These are phyloP conservation scores for Drosophila navojoa DNA, from an alignment of 1,140 invertebrate species.

Conservation along the genomic window DNA sequence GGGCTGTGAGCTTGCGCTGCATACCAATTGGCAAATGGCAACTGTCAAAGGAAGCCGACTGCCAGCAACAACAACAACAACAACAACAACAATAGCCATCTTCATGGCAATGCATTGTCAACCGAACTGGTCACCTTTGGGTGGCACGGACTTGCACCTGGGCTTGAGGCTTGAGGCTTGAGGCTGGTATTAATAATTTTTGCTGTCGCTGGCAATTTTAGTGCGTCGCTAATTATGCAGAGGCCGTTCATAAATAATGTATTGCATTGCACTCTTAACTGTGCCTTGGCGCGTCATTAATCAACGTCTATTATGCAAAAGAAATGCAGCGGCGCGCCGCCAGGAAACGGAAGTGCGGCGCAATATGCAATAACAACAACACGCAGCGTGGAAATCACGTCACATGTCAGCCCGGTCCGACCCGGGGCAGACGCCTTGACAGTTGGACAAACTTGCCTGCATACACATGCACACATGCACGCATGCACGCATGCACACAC, in stretches of 20 bases:
- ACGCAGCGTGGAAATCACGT: slow-evolving; percentile 56
- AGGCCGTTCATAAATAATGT: slow-evolving; percentile 53
- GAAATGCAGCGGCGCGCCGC: slow-evolving; percentile 47
- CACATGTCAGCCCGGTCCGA: slow-evolving; percentile 35
- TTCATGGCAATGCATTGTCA: slow-evolving; percentile 56
- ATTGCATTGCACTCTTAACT: slow-evolving; percentile 69
- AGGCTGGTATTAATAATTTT: slow-evolving; percentile 51
- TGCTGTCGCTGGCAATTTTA: slow-evolving; percentile 34
- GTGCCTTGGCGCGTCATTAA: slow-evolving; percentile 62
- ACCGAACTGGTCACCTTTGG: slow-evolving; percentile 29
- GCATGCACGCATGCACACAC: neutral
- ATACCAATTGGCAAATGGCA: slow-evolving; percentile 60
- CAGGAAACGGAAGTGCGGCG: slow-evolving; percentile 69
- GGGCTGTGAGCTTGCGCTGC: slow-evolving; percentile 33
- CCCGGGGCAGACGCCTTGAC: slow-evolving; percentile 25
- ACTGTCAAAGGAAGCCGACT: slow-evolving; percentile 59
- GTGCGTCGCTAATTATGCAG: slow-evolving; percentile 65
- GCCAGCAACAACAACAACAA: slow-evolving; percentile 7
- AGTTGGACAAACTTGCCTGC: slow-evolving; percentile 38
- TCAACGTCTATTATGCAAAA: slow-evolving; percentile 74
- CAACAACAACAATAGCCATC: slow-evolving; percentile 43
- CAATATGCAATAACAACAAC: slow-evolving; percentile 49
- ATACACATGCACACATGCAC: neutral
- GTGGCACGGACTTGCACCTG: neutral
- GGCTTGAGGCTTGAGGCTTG: slow-evolving; percentile 12